A percentile compares a stretch with the other conserved stretches of the same genome.
Conservation (phyloP, 2,113 vertebrate species). For the Elaphurus davidianus region DNA sequence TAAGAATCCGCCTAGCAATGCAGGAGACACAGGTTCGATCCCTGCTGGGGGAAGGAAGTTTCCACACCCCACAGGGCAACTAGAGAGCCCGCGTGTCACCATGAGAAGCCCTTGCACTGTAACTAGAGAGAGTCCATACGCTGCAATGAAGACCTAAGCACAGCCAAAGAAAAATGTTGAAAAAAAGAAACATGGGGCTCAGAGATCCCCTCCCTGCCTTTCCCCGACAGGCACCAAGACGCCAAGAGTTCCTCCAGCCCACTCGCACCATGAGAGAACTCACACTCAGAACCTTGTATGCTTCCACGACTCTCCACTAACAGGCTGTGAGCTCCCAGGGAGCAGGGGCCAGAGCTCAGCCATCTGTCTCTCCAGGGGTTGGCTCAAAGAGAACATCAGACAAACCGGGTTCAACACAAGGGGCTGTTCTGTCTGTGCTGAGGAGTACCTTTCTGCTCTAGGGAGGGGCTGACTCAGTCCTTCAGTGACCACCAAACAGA, state of each 20-base stretch:
- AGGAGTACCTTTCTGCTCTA: background rate
- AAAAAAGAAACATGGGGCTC: background rate
- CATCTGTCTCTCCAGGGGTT: background rate
- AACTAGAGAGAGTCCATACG: background rate
- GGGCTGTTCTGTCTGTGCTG: background rate
- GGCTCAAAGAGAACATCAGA: background rate
- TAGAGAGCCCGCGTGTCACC: background rate
- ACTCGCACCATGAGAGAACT: too few species aligned
- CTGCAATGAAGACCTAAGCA: background rate
- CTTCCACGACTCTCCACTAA: background rate
- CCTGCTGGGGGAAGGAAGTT: background rate
- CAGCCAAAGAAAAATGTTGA: background rate
- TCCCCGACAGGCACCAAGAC: background rate
- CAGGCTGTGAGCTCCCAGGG: background rate
- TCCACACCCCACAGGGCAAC: background rate
- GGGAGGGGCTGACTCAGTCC: background rate
- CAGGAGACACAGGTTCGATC: background rate
- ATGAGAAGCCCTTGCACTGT: background rate
- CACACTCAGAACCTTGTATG: background rate
- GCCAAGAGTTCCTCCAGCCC: background rate
- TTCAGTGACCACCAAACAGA: background rate
- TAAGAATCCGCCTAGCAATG: background rate
- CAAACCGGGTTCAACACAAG: background rate
- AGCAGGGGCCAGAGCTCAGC: background rate
- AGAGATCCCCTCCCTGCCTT: background rate